These are phyloP conservation scores for Scomber scombrus DNA, from an alignment of 2,113 vertebrate genomes.

Conservation along the genomic window DNA sequence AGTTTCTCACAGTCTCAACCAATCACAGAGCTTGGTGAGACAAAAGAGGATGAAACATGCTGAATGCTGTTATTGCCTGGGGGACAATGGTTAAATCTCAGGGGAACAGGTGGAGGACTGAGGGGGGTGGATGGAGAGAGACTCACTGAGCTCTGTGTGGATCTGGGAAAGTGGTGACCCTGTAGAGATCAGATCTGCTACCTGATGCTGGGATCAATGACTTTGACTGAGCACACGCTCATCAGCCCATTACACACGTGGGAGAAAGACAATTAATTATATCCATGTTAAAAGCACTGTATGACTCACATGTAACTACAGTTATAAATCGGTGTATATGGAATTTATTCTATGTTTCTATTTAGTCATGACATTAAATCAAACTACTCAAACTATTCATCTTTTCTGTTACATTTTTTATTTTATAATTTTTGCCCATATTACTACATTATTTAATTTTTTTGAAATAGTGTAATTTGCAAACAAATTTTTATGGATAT, in stretches of 20 bases:
- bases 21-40: constrained; percentile 1
- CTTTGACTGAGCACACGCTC: constrained; percentile 53
- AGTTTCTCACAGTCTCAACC: constrained; percentile 79
- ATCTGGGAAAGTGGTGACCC: constrained; percentile 78
- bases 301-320: too few species aligned
- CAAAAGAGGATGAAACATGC: constrained; percentile 45
- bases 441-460: too few species aligned
- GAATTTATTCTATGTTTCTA: too few species aligned
- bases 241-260: neutral
- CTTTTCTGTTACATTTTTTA: too few species aligned
- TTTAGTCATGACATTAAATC: too few species aligned
- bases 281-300: too few species aligned
- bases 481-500: too few species aligned
- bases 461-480: too few species aligned
- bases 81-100: constrained; percentile 69
- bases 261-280: too few species aligned
- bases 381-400: too few species aligned
- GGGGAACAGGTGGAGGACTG: constrained; percentile 69
- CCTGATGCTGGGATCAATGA: constrained; percentile 53
- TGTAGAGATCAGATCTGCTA: constrained; percentile 47
- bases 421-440: too few species aligned
- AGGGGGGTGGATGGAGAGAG: constrained; percentile 32
- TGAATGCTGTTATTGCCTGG: constrained; percentile 41
- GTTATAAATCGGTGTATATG: too few species aligned
- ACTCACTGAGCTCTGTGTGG: constrained; percentile 54